These are phyloP conservation scores for Eunapius fragilis DNA, from an alignment of 37 sponge, comb jelly and placozoan genomes.

Conservation along the genomic window DNA sequence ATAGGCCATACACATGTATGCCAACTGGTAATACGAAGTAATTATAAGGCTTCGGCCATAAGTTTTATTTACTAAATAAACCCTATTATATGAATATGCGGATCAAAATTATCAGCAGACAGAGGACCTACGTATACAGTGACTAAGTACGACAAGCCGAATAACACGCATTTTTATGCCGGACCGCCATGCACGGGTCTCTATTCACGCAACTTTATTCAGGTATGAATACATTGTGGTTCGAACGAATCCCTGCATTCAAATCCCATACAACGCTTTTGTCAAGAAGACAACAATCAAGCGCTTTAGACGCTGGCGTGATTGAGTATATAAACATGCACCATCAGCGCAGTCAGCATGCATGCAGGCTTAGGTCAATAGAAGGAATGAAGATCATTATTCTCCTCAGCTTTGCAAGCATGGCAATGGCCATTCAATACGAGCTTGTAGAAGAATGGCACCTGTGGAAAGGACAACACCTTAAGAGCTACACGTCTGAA, in stretches of 20 bases:
- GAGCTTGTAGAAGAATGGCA: conserved; percentile 52
- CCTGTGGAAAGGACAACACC: conserved; percentile 57
- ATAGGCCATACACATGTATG: too few relatives aligned
- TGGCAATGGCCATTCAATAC: background rate
- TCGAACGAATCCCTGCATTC: background rate
- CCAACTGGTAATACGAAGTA: too few relatives aligned
- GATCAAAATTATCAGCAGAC: too few relatives aligned
- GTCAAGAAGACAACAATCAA: background rate
- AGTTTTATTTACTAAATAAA: too few relatives aligned
- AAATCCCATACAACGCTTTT: background rate
- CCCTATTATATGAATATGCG: too few relatives aligned
- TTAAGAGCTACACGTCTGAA: conserved; percentile 39
- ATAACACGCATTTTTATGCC: too few relatives aligned
- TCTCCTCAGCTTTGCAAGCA: background rate
- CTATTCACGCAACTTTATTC: too few relatives aligned
- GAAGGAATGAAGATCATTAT: background rate
- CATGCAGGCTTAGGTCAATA: background rate
- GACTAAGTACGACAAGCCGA: too few relatives aligned
- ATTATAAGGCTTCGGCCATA: too few relatives aligned
- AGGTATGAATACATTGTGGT: too few relatives aligned
- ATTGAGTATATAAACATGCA: background rate
- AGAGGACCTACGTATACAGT: too few relatives aligned
- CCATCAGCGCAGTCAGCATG: background rate
- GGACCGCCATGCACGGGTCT: too few relatives aligned
- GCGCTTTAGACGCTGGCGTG: background rate